Percentiles rank a stretch among this genome's conserved stretches.
These are phyloP conservation scores for Zygaena filipendulae DNA, from an alignment of 2,888 invertebrate species.

Conservation along the genomic window DNA sequence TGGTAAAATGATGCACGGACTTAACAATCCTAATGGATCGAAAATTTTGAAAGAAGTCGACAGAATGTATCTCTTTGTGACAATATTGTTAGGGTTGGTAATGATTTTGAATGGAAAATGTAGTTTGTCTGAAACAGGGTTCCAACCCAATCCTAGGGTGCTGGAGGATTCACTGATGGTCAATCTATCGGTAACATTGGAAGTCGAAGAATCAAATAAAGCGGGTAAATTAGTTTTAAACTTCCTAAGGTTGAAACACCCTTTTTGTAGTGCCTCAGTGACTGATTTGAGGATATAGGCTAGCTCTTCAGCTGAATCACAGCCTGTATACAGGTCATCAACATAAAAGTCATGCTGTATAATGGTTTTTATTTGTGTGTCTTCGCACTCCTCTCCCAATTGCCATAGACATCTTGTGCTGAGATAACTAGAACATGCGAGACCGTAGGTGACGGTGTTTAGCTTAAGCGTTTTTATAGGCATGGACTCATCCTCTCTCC, in stretches of 20 bases:
- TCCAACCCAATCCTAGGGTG: constrained; percentile 19
- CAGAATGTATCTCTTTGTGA: constrained; percentile 9
- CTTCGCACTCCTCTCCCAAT: constrained; percentile 14
- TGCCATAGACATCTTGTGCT: constrained; percentile 16
- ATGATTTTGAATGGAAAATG: constrained; percentile 11
- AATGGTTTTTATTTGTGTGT: too few species aligned
- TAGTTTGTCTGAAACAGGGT: constrained; percentile 12
- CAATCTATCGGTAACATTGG: constrained; percentile 10
- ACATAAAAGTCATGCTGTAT: constrained; percentile 16
- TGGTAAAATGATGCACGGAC: constrained; percentile 7
- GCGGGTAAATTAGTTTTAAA: constrained; percentile 11
- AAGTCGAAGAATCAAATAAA: constrained; percentile 7
- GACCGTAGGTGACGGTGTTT: constrained; percentile 9
- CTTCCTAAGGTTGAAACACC: constrained; percentile 14
- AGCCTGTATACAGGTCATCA: constrained; percentile 14
- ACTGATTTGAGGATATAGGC: constrained; percentile 7
- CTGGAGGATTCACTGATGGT: constrained; percentile 17
- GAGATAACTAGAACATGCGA: constrained; percentile 13
- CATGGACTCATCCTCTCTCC: constrained; percentile 17
- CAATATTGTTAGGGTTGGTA: not conserved
- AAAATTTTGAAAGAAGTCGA: constrained; percentile 10
- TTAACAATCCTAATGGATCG: constrained; percentile 11
- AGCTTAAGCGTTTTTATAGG: constrained; percentile 9
- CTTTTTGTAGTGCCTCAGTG: constrained; percentile 5
- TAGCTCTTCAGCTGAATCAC: too few species aligned